Evolutionary conservation across 2,113 vertebrate genomes (phyloP).

Genomic region (Anthoscopus minutus): DNA sequence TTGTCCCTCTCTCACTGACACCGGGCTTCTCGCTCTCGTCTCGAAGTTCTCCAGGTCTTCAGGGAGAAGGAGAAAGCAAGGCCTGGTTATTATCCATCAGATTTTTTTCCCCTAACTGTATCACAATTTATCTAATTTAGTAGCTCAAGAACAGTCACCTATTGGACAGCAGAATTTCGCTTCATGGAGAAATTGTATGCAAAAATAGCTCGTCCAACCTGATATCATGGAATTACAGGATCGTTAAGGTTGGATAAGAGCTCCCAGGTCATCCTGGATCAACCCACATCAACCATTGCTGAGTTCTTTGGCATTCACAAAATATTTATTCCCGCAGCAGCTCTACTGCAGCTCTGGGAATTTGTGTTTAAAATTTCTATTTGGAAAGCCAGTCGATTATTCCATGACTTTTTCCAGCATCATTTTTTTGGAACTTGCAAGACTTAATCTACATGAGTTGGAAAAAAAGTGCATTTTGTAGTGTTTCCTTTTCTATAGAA

Average conservation of each 20-base stretch:
- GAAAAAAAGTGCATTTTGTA: neutral
- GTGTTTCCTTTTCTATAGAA: neutral
- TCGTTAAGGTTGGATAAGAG: too few relatives aligned
- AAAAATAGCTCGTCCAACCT: neutral
- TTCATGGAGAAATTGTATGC: neutral
- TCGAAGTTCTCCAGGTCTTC: constrained; percentile 85
- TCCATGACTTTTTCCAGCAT: neutral
- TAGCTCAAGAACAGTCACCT: accelerated
- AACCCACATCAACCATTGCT: neutral
- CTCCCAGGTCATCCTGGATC: neutral
- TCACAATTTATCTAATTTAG: neutral
- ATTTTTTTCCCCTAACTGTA: neutral
- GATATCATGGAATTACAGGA: neutral
- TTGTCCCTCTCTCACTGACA: constrained; percentile 85
- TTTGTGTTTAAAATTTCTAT: neutral
- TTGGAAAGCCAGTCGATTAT: neutral
- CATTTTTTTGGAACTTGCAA: neutral
- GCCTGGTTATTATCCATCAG: neutral
- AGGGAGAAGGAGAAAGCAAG: constrained; percentile 30
- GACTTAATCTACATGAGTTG: neutral
- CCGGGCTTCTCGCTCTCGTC: constrained; percentile 72
- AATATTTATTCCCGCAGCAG: neutral
- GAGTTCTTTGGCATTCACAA: neutral
- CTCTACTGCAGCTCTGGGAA: neutral
- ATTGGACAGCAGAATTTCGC: too few relatives aligned